Evolutionary conservation across 2,113 vertebrate genomes (phyloP).

Genomic region (Hucho hucho): DNA sequence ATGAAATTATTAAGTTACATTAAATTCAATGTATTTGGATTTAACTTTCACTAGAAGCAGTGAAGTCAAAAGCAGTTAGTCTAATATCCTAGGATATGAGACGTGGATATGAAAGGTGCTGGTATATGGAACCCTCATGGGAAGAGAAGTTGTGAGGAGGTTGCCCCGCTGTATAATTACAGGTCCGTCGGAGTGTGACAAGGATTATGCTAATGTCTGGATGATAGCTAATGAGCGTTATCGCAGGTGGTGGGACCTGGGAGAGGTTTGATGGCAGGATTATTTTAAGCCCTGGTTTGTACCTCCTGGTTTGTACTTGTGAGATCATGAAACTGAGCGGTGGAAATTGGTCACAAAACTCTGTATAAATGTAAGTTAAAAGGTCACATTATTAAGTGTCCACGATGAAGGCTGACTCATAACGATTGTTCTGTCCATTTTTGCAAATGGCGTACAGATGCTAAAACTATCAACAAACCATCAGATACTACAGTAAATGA

Average conservation of each 20-base stretch:
- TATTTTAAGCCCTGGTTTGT: not conserved
- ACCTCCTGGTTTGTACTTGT: too few relatives aligned
- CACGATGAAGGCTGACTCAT: too few relatives aligned
- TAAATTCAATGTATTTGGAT: not conserved
- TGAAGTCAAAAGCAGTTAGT: not conserved
- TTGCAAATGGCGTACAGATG: too few relatives aligned
- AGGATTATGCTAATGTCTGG: constrained; percentile 3
- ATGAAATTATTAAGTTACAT: too few relatives aligned
- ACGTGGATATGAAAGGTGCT: not conserved
- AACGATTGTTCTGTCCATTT: too few relatives aligned
- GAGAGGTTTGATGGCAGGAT: not conserved
- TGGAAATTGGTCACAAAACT: too few relatives aligned
- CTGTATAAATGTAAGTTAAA: too few relatives aligned
- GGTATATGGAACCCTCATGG: not conserved
- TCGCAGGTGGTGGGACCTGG: not conserved
- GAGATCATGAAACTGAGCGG: too few relatives aligned
- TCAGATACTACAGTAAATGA: too few relatives aligned
- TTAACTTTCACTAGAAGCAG: not conserved
- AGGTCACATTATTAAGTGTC: too few relatives aligned
- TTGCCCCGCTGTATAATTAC: not conserved
- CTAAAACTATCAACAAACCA: too few relatives aligned
- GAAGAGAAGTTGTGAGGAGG: not conserved
- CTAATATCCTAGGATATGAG: not conserved
- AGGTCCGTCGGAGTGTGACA: not conserved
- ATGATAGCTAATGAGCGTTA: not conserved